Evolutionary conservation across 2,797 vertebrate genomes (phyloP), one percentile per base, ranked within the genome.

Genomic region (Periparus ater): DNA sequence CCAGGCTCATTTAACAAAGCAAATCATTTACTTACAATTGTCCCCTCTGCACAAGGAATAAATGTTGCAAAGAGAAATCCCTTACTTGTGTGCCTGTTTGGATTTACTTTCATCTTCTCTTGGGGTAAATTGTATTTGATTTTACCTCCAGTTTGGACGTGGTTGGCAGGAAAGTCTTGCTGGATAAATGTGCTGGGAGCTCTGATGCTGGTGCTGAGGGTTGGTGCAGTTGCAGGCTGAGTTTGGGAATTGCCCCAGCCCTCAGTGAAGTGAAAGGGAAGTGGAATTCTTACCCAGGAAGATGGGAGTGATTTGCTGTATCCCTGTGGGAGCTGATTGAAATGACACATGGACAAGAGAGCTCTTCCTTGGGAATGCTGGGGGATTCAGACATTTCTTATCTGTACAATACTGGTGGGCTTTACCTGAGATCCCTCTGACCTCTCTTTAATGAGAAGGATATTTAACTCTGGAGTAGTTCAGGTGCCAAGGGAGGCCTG

Each of bases 1-100:
- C 58, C 60, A 81, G 85, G 68, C 62, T 93, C 70, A 36, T 85
- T 80, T 72, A 94, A 48, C 94, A 88, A 71, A 93, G 91, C 89
- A 82, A 91, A 80, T 85, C 29, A 6, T 87, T 93, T 77, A 34
- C 88, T 85, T 89, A 50, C 5, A 58, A 0, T 85, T 85, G 65
- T 88, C 86, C 78, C 89, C 78, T 92, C 84, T 93, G 81, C 36
- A 2, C 58, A 6, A 9, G 38, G 60, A 76, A 68, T 85, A 67
- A 82, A 57, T 44, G 25, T 40, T 88, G 78, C 55, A 60, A 44
- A 61, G 89, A 95, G 36, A 79, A 92, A 91, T 45, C 86, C 48
- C 57, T 74, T 34, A 61, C 50, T 54, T 7, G 9, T 29, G 30
- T 30, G 91, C 75, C 44, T 58, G 1, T 68, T 85, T 10, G 61